phyloP scores from a whole-genome alignment of 2,113 vertebrate species.

The Tyto alba region DNA sequence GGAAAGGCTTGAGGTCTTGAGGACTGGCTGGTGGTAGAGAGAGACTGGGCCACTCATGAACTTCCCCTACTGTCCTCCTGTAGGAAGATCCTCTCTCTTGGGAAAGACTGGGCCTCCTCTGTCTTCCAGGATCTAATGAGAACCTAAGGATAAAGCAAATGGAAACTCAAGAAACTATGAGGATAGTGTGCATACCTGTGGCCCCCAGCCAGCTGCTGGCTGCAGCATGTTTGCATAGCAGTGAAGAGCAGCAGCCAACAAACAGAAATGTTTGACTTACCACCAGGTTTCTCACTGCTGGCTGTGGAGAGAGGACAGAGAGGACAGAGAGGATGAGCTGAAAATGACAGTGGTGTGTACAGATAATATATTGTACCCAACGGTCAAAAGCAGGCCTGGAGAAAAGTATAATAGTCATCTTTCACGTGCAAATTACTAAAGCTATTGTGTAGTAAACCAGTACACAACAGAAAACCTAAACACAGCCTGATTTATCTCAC shows the following conservation, averaged over 20 bases:
- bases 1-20: background rate
- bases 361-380: background rate
- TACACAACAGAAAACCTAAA: background rate
- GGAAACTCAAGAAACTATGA: background rate
- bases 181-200: background rate
- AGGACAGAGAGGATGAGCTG: background rate
- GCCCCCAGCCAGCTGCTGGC: background rate
- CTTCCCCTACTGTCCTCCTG: background rate
- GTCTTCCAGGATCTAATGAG: background rate
- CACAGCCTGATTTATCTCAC: background rate
- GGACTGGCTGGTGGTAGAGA: background rate
- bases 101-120: background rate
- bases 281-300: background rate
- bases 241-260: background rate
- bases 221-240: background rate
- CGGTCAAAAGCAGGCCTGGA: background rate
- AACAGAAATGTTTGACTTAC: background rate
- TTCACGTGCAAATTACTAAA: background rate
- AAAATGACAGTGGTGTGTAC: background rate
- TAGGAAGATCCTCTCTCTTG: background rate
- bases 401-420: background rate
- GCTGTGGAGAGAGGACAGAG: background rate
- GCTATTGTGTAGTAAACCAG: background rate
- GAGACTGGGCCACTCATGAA: background rate
- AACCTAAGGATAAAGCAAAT: background rate